A percentile compares a stretch with the other conserved stretches of the same genome.
Evolutionary conservation across 2,797 vertebrate genomes (phyloP).

Genomic region (Arrhamphus sclerolepis): DNA sequence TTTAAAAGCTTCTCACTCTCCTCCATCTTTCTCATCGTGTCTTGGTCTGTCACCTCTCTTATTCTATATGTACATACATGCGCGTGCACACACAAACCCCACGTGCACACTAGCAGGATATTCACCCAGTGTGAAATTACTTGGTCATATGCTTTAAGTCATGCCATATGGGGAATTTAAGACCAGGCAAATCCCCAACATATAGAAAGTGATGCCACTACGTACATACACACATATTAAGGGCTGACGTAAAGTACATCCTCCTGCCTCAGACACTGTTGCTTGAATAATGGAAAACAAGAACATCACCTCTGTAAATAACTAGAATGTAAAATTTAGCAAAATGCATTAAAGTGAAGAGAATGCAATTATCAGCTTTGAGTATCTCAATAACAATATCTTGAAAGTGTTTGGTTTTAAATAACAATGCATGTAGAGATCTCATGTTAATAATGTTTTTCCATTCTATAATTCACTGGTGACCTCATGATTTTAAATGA

Average conservation of each 20-base stretch:
- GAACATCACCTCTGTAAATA: slow-evolving; percentile 15
- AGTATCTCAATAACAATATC: neutral
- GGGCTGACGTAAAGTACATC: slow-evolving; percentile 30
- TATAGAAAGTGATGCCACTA: slow-evolving; percentile 38
- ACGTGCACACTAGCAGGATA: slow-evolving; percentile 44
- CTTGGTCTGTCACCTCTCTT: slow-evolving; percentile 27
- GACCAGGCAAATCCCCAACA: slow-evolving; percentile 55
- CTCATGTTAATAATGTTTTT: slow-evolving; percentile 3
- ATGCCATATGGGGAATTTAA: slow-evolving; percentile 69
- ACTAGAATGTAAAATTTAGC: neutral
- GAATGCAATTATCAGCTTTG: neutral
- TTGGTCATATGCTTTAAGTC: slow-evolving; percentile 63
- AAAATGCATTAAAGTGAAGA: slow-evolving; percentile 12
- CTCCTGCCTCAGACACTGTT: slow-evolving; percentile 11
- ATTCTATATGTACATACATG: slow-evolving; percentile 14
- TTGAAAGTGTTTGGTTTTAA: neutral
- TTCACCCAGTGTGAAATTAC: slow-evolving; percentile 64
- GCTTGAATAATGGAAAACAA: slow-evolving; percentile 19
- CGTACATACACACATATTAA: slow-evolving; percentile 1
- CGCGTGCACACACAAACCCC: slow-evolving; percentile 47
- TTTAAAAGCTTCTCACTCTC: neutral
- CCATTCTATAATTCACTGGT: too few relatives aligned
- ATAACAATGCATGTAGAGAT: neutral
- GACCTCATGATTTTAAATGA: too few relatives aligned
- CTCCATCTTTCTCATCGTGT: neutral